These are phyloP conservation scores for Lamellibrachia luymesi DNA, from an alignment of 1,140 invertebrate species.

Conservation along the genomic window DNA sequence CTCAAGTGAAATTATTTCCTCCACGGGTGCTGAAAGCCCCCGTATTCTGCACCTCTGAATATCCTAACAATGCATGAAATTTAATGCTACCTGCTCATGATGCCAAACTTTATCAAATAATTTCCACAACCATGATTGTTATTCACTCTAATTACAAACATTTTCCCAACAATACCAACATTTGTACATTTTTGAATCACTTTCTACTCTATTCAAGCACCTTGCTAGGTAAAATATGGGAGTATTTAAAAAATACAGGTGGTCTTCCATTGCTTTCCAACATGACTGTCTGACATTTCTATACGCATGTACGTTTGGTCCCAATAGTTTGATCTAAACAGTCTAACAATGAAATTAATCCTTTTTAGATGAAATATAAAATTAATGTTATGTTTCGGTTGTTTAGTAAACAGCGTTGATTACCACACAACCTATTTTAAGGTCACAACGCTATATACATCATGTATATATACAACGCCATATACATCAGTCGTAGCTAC, in stretches of 20 bases:
- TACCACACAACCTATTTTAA: too few species aligned
- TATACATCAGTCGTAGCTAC: too few species aligned
- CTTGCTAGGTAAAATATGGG: not conserved
- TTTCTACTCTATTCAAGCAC: not conserved
- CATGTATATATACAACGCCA: too few species aligned
- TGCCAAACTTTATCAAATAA: not conserved
- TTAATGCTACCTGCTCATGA: not conserved
- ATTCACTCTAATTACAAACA: not conserved
- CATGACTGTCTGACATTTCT: not conserved
- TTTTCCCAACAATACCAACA: not conserved
- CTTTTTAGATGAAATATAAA: constrained; percentile 1
- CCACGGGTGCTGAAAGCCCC: not conserved
- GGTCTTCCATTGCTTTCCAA: too few species aligned
- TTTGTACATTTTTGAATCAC: not conserved
- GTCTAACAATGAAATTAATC: not conserved
- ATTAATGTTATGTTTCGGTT: not conserved
- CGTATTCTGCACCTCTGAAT: not conserved
- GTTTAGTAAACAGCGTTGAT: too few species aligned
- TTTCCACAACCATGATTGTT: not conserved
- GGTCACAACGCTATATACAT: too few species aligned
- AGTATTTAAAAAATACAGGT: not conserved
- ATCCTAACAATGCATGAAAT: not conserved
- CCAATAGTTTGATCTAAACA: not conserved
- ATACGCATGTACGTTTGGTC: not conserved
- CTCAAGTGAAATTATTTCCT: not conserved